Evolutionary conservation across 2,888 invertebrate genomes (phyloP).

Genomic region (Arrhopalites spinosus): DNA sequence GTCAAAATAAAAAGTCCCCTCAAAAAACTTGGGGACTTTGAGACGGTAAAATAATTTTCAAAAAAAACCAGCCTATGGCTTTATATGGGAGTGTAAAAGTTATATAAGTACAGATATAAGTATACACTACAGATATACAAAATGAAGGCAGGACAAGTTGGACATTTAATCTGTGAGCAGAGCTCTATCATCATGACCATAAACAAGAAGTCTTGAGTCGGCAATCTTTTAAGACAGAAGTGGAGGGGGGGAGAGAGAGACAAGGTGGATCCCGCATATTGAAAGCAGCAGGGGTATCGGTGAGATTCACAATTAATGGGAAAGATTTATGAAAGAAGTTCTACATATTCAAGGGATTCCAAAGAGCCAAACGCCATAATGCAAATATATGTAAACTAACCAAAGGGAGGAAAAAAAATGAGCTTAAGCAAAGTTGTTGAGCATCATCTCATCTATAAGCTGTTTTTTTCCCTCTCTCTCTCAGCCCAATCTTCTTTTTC

Average conservation of each 20-base stretch:
- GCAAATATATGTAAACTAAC: not conserved
- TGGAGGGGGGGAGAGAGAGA: slow-evolving; percentile 1
- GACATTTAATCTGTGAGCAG: slow-evolving; percentile 25
- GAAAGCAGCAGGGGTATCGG: slow-evolving; percentile 9
- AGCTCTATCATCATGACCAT: slow-evolving; percentile 25
- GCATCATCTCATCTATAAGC: not conserved
- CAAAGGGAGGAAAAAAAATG: not conserved
- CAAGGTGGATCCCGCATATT: slow-evolving; percentile 11
- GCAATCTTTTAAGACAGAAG: slow-evolving; percentile 17
- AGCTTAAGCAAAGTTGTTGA: not conserved
- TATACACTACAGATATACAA: not conserved
- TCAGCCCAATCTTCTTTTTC: not conserved
- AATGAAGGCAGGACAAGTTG: not conserved
- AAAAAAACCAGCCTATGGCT: too few relatives aligned
- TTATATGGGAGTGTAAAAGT: slow-evolving; percentile 8
- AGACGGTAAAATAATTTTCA: too few relatives aligned
- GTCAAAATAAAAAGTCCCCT: too few relatives aligned
- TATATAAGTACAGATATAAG: not conserved
- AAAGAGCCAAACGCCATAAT: not conserved
- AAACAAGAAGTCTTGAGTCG: slow-evolving; percentile 22
- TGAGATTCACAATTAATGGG: slow-evolving; percentile 37
- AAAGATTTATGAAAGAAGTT: slow-evolving; percentile 36
- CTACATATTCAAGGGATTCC: too few relatives aligned
- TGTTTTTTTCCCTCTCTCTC: not conserved
- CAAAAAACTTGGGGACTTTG: too few relatives aligned